Evolutionary conservation across 2,888 invertebrate species (phyloP), one percentile per base, ranked within the genome.

Genomic region (Mimumesa dahlbomi): DNA sequence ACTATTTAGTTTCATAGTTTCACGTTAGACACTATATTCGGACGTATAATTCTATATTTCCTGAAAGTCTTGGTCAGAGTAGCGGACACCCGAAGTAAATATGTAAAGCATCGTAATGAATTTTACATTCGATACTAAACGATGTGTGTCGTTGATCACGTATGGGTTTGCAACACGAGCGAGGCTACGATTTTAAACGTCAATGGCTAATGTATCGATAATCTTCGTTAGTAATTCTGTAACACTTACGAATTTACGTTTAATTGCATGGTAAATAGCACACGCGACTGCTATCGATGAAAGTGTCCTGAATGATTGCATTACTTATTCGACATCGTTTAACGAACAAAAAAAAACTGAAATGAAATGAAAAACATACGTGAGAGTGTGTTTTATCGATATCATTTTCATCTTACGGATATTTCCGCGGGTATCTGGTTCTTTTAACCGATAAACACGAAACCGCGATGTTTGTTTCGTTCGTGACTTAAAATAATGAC

Each of bases 1-100:
- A 67, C n/a, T 48, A 82, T 85, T 86, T 86, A 83, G 83, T 83
- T 87, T 82, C 73, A 82, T 84, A 85, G 84, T 82, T 84, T 83
- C 71, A 71, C 63, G 69, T 69, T 83, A 83, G 80, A 73, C 58
- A 72, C 63, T 77, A 66, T 52, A 79, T 74, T 75, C 59, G 67
- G 54, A 71, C 42, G 67, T 74, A 50, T 75, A 59, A 68, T 78
- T 73, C 48, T 59, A 82, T n/a, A n/a, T n/a, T 78, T 82, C 73
- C 74, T 65, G 53, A 78, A 79, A 82, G 62, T 79, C 75, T 71
- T 75, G 59, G 11, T 11, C 5, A 7, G 11, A 66, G 56, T 21
- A 13, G 50, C 69, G 65, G 62, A 61, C 75, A 66, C 58, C 62
- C 68, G 68, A n/a, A n/a, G n/a, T 53, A 63, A 73, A 66, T 77